These are phyloP conservation scores for Peucedramus taeniatus DNA, from an alignment of 2,113 vertebrate genomes.

Conservation along the genomic window DNA sequence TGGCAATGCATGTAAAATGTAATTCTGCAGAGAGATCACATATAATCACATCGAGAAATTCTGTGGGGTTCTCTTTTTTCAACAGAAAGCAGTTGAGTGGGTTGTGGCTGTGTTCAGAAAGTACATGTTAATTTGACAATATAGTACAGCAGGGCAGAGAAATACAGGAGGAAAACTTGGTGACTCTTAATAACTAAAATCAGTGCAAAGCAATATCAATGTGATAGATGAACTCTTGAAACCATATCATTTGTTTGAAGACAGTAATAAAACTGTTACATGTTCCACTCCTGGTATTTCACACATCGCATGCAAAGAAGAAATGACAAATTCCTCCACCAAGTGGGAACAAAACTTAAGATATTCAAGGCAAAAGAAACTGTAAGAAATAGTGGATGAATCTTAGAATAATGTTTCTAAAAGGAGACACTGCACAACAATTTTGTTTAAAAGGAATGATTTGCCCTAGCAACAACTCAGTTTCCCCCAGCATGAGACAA, in stretches of 20 bases:
- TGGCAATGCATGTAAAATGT: background rate
- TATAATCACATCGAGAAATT: background rate
- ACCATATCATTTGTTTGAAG: background rate
- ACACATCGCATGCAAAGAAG: background rate
- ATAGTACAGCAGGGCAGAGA: background rate
- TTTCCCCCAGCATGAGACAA: background rate
- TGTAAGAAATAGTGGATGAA: background rate
- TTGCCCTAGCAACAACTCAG: background rate
- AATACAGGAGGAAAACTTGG: background rate
- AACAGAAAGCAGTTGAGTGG: constrained; percentile 21
- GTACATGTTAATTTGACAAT: background rate
- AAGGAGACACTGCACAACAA: background rate
- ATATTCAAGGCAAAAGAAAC: background rate
- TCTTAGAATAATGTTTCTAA: background rate
- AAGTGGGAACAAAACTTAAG: background rate
- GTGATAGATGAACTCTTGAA: background rate
- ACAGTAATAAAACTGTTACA: background rate
- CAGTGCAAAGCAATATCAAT: background rate
- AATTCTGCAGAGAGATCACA: constrained; percentile 3
- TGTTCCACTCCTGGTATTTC: background rate
- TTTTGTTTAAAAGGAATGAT: background rate
- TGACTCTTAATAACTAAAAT: background rate
- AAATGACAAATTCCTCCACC: background rate
- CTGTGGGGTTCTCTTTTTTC: background rate
- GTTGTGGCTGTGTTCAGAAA: constrained; percentile 4